Base-by-base conservation (phyloP, 2,888 invertebrate genomes). In the Halictus quadricinctus region DNA sequence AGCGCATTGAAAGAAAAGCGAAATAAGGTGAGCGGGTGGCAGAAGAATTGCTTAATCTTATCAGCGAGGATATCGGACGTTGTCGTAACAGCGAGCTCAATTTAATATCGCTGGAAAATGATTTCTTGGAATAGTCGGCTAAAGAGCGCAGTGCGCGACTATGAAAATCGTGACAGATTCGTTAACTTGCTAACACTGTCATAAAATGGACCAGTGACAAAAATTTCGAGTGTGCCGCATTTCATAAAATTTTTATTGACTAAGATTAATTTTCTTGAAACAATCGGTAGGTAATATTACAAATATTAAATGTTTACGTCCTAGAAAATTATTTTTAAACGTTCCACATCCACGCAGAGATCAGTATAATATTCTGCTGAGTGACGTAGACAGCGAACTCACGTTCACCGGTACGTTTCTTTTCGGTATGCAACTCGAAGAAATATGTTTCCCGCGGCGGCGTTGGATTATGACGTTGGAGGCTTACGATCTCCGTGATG, bases 401-500 rank as follows among this genome's bases (percentile, higher is more conserved):
- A 21, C 50, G 21, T 54, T 15, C 8, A 54, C 21, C 50, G 8
- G 50, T 21, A 21, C 50, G 50, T 54, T 54, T 21, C 50, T 54
- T 25, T 60, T n/a, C 25, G 60, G 58, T 74, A 78, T 79, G 76
- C 70, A 36, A 21, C 25, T n/a, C 15, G 50, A 46, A 75, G 80
- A 82, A 85, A 86, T 78, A 82, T 72, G 78, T 78, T 73, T 25
- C 64, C 69, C 29, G 54, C 36, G 72, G 66, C 29, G 18, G 18
- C 69, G 77, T 36, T 66, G 73, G 80, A 80, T 85, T 82, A 86
- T 83, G 54, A 48, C 72, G 48, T 41, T 69, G 60, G 21, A 48
- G 60, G 78, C 78, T 82, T 83, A 75, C 79, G 76, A 79, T 64
- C 21, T 70, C 36, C 46, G 48, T 8, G 76, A 48, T 48, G 72